These are phyloP conservation scores for Idris sp. DNA, from an alignment of 1,140 invertebrate species.

Conservation along the genomic window DNA sequence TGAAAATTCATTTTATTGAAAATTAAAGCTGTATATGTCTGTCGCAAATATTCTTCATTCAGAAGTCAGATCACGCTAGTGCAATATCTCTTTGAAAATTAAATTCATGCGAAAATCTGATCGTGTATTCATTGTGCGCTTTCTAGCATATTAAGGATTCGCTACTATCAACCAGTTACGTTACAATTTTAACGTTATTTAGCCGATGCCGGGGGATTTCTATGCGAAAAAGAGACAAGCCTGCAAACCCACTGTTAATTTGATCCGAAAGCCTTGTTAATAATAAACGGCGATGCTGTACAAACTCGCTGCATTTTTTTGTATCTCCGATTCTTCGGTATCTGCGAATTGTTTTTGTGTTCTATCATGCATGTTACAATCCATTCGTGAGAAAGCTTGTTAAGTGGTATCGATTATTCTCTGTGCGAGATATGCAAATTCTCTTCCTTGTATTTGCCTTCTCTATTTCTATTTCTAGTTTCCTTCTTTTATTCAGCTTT, in stretches of 20 bases:
- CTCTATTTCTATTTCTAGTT: constrained; percentile 34
- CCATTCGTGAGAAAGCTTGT: constrained; percentile 51
- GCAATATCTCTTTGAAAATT: constrained; percentile 73
- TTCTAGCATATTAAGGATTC: constrained; percentile 58
- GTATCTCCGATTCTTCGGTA: constrained; percentile 1
- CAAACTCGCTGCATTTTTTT: too few relatives aligned
- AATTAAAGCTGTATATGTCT: constrained; percentile 23
- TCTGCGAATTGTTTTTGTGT: constrained; percentile 22
- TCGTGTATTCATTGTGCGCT: constrained; percentile 70
- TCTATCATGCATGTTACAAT: constrained; percentile 37
- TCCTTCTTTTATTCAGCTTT: constrained; percentile 44
- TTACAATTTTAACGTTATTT: constrained; percentile 43
- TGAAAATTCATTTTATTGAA: constrained; percentile 9
- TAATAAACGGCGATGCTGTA: constrained; percentile 18
- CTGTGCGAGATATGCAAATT: constrained; percentile 74
- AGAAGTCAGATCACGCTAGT: constrained; percentile 65
- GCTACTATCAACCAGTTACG: constrained; percentile 41
- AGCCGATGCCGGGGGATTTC: constrained; percentile 10
- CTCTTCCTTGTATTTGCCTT: constrained; percentile 48
- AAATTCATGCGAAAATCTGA: constrained; percentile 72
- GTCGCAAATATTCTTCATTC: constrained; percentile 56
- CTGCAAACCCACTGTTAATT: constrained; percentile 8
- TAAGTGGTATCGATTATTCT: constrained; percentile 75
- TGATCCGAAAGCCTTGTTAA: constrained; percentile 45
- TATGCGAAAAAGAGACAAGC: constrained; percentile 16